Evolutionary conservation across 1,140 invertebrate genomes (phyloP).

Genomic region (Drosophila parvula): DNA sequence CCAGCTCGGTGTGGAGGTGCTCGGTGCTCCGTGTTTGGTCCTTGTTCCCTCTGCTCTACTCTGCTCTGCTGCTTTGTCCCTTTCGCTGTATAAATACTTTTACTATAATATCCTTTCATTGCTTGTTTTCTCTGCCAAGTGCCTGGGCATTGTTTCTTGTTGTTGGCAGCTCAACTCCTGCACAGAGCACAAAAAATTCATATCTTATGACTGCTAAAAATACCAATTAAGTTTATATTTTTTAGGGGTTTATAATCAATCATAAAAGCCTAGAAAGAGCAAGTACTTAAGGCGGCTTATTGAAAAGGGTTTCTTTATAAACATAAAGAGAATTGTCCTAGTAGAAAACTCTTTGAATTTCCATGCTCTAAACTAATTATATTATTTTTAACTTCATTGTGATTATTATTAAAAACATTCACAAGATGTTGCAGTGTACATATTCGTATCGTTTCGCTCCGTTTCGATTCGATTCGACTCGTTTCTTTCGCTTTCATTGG

Average conservation of each 20-base stretch:
- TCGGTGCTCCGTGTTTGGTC: slow-evolving; percentile 4
- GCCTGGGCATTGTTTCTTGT: slow-evolving; percentile 68
- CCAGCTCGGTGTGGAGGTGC: slow-evolving; percentile 27
- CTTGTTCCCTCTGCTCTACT: slow-evolving; percentile 10
- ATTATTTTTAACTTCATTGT: not conserved
- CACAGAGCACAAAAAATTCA: not conserved
- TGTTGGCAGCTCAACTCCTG: slow-evolving; percentile 33
- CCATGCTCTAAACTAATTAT: not conserved
- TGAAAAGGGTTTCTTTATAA: too few species aligned
- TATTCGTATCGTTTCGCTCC: slow-evolving; percentile 46
- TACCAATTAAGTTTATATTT: too few species aligned
- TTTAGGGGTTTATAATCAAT: too few species aligned
- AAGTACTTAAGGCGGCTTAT: not conserved
- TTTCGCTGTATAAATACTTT: slow-evolving; percentile 77
- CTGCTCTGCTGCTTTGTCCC: slow-evolving; percentile 53
- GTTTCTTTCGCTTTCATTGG: slow-evolving; percentile 73
- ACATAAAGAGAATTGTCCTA: too few species aligned
- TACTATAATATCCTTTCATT: slow-evolving; percentile 82
- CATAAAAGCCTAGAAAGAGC: not conserved
- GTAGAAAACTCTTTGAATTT: not conserved
- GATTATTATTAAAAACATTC: not conserved
- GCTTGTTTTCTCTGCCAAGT: slow-evolving; percentile 79
- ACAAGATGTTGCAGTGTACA: slow-evolving; percentile 3
- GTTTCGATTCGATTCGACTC: slow-evolving; percentile 47
- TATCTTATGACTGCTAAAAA: not conserved